A percentile compares a stretch with the other conserved stretches of the same genome.
phyloP scores from a whole-genome alignment of 2,113 vertebrate species.

The Lonchura striata region DNA sequence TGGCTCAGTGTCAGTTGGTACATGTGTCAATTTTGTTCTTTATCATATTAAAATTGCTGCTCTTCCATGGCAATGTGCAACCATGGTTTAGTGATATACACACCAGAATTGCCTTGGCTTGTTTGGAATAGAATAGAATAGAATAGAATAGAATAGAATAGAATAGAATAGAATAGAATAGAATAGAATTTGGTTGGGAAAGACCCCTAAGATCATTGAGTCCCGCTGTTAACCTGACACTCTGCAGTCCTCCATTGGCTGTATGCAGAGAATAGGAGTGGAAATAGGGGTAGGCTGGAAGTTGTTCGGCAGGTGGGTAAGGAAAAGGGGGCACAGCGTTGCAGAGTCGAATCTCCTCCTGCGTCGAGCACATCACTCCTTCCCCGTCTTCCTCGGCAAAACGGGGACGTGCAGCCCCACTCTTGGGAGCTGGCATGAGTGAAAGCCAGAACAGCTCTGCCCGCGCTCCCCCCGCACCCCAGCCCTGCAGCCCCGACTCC shows the following conservation, averaged over 20 bases:
- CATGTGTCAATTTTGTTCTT: fast-evolving
- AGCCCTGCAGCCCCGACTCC: not conserved
- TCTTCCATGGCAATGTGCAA: fast-evolving
- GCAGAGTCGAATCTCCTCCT: fast-evolving
- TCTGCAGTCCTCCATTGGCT: fast-evolving
- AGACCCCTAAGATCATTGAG: fast-evolving
- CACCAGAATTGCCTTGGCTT: not conserved
- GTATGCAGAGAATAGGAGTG: fast-evolving
- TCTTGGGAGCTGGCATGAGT: fast-evolving
- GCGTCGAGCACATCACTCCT: not conserved
- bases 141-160: not conserved
- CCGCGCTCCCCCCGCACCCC: not conserved
- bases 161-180: not conserved
- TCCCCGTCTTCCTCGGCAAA: not conserved
- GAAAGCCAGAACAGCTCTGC: fast-evolving
- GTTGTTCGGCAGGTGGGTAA: not conserved
- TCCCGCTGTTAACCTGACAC: not conserved
- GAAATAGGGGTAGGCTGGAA: fast-evolving
- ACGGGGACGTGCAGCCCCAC: fast-evolving
- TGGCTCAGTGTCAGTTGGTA: not conserved
- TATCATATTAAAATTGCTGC: too few relatives aligned
- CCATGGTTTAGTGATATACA: fast-evolving
- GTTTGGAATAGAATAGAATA: not conserved
- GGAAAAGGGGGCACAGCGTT: not conserved
- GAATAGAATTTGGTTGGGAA: not conserved